Base-by-base conservation (phyloP, 35 echinoderm and acorn worm species). In the Lytechinus variegatus region DNA sequence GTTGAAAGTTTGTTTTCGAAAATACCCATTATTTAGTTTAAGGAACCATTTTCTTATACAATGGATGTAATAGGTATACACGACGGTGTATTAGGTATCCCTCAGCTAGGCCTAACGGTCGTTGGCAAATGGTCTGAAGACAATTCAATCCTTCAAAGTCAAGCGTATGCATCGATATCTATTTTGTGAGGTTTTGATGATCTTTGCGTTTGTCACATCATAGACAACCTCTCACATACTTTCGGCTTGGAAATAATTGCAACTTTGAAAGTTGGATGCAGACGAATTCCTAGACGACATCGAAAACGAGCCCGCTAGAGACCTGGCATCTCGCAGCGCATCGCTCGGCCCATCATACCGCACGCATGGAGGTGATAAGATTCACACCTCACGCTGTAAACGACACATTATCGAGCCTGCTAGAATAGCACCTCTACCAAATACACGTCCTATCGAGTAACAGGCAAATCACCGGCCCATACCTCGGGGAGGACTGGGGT, bases 391-490 rank as follows among this genome's bases (percentile, higher is more conserved):
- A 16, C 92, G 92, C 92, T 54, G 92, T 93, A 93, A 93, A 93
- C 92, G 92, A 93, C 92, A 93, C 55, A 93, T 93, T 93, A 93
- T 4, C 9, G 57, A 93, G 92, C 92, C 92, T 93, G 92, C 92
- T 93, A 93, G n/a, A 19, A 93, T 93, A 93, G 92, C 92, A 93
- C 92, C 92, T 93, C 92, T 24, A 54, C 54, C 92, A 93, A 93
- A 93, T 93, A 93, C 92, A 93, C 92, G 57, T 54, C 52, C 92
- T 93, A 93, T 93, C 92, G 92, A 54, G 54, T 93, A 93, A 93
- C 92, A 53, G 92, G 92, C 92, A 93, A 93, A 93, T 93, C 92
- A 93, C 92, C 92, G 92, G 92, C 54, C 92, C 28, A 93, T 93
- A 93, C 92, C 92, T 93, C 55, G 11, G 92, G 92, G 92, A 93